phyloP scores from a whole-genome alignment of 2,888 invertebrate genomes.

The Drosophila paramelanica region DNA sequence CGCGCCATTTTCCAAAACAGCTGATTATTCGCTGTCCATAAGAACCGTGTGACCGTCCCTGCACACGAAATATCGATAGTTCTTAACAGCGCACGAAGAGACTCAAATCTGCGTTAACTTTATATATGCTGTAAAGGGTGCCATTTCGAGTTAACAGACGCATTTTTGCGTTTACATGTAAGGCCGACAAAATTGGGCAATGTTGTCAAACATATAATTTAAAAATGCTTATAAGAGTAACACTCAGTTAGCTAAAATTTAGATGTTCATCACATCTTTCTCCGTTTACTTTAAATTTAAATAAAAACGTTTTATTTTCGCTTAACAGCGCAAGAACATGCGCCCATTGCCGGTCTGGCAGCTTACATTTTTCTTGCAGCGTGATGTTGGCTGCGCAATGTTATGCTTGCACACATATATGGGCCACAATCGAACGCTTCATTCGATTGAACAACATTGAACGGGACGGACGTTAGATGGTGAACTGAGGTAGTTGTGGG shows the following conservation, averaged over 20 bases:
- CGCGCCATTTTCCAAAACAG: slow-evolving; percentile 21
- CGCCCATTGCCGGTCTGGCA: slow-evolving; percentile 3
- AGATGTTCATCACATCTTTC: not conserved
- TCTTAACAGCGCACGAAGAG: not conserved
- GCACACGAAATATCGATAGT: slow-evolving; percentile 26
- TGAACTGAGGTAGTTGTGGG: slow-evolving; percentile 36
- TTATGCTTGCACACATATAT: slow-evolving; percentile 16
- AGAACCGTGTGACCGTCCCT: slow-evolving; percentile 25
- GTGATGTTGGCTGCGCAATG: slow-evolving; percentile 17
- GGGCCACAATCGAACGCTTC: slow-evolving; percentile 32
- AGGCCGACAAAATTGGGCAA: not conserved
- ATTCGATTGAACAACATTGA: slow-evolving; percentile 53
- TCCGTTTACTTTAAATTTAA: not conserved
- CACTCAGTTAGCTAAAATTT: not conserved
- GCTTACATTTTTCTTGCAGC: slow-evolving; percentile 3
- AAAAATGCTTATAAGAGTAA: not conserved
- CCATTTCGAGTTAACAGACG: not conserved
- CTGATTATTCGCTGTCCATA: slow-evolving; percentile 8
- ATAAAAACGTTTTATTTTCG: not conserved
- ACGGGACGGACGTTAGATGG: slow-evolving; percentile 45
- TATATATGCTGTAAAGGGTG: slow-evolving; percentile 6
- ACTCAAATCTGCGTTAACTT: not conserved
- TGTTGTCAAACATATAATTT: not conserved
- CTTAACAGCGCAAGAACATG: not conserved
- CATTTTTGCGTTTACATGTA: slow-evolving; percentile 4